Conservation (phyloP, 2,888 invertebrate species). For the Rhagophthalmus giganteus region DNA sequence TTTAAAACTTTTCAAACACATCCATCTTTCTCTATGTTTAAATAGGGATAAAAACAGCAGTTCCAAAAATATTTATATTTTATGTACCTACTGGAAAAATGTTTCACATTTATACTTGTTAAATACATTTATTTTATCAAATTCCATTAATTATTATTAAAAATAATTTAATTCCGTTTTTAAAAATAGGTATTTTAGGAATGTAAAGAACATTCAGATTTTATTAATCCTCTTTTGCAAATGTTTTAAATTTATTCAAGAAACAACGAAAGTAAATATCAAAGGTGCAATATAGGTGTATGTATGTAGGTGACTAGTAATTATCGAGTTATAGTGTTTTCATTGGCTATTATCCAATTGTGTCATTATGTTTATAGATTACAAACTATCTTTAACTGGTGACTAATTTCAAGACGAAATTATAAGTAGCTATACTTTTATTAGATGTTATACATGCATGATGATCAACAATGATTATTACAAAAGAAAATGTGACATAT, state of each 20-base stretch:
- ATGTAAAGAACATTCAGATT: too few relatives aligned
- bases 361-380: conserved; percentile 22
- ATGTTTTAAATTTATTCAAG: not conserved
- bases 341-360: conserved; percentile 23
- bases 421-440: too few relatives aligned
- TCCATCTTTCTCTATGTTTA: conserved; percentile 37
- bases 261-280: not conserved
- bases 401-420: too few relatives aligned
- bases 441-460: too few relatives aligned
- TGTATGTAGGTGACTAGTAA: conserved; percentile 2
- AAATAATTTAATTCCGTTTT: too few relatives aligned
- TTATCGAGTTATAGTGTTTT: conserved; percentile 4
- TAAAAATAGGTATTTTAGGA: too few relatives aligned
- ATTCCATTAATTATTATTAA: too few relatives aligned
- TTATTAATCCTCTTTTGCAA: too few relatives aligned
- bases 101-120: conserved; percentile 1
- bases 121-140: conserved; percentile 6
- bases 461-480: too few relatives aligned
- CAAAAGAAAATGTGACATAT: not conserved
- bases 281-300: not conserved
- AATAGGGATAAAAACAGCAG: conserved; percentile 28
- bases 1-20: conserved; percentile 39
- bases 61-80: conserved; percentile 29
- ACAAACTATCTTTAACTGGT: not conserved
- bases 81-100: not conserved